Evolutionary conservation across 2,113 vertebrate species (phyloP).

Genomic region (Setophaga coronata): DNA sequence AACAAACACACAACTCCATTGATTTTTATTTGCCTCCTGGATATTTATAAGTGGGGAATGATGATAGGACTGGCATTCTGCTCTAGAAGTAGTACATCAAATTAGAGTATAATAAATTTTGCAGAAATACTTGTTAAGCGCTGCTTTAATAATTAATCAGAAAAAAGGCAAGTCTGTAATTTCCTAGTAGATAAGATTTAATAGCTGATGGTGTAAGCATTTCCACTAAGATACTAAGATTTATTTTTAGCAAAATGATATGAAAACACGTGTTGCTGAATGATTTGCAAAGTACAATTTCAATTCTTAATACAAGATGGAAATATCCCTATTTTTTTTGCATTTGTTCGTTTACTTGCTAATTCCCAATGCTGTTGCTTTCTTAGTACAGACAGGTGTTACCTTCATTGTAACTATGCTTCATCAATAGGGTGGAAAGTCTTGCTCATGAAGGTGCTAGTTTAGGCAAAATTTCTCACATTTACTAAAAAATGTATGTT

Average conservation of each 20-base stretch:
- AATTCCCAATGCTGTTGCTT: neutral
- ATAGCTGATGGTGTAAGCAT: neutral
- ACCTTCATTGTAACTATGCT: neutral
- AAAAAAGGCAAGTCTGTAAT: neutral
- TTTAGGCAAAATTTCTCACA: neutral
- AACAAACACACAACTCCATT: neutral
- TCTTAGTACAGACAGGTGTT: neutral
- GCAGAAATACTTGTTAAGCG: neutral
- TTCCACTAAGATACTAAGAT: neutral
- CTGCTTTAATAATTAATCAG: conserved; percentile 2
- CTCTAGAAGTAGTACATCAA: neutral
- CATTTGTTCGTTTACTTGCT: neutral
- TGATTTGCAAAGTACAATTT: neutral
- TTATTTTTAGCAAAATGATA: neutral
- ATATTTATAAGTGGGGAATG: neutral
- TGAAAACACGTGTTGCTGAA: neutral
- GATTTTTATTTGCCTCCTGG: neutral
- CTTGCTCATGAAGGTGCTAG: neutral
- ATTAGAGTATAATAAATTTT: neutral
- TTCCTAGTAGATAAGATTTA: neutral
- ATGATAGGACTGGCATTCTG: neutral
- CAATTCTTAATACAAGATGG: neutral
- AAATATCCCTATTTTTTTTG: neutral
- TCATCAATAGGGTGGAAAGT: neutral
- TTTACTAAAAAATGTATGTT: neutral